Evolutionary conservation across 2,888 invertebrate genomes (phyloP).

Genomic region (Pheosia tremula): DNA sequence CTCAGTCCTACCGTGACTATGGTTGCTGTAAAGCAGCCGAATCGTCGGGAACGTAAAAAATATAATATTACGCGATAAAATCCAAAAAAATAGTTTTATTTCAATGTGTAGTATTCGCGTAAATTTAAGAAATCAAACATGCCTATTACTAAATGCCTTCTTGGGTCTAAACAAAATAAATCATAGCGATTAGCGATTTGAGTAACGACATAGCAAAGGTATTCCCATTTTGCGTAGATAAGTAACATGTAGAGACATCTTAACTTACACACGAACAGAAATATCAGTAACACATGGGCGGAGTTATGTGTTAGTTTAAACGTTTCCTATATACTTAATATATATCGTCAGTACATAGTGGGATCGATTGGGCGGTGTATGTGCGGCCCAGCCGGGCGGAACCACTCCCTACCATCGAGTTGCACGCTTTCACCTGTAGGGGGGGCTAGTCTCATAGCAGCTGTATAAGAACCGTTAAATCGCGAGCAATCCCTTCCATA

Average conservation of each 20-base stretch:
- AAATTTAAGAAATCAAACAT: no score
- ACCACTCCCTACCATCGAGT: slow-evolving; percentile 28
- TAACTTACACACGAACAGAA: not conserved
- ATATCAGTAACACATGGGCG: slow-evolving; percentile 17
- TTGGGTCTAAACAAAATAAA: no score
- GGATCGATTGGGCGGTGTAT: slow-evolving; percentile 31
- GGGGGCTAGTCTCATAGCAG: slow-evolving; percentile 15
- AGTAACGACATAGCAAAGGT: no score
- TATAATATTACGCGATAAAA: no score
- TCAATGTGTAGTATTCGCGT: no score
- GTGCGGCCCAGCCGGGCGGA: slow-evolving; percentile 22
- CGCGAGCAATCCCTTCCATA: not conserved
- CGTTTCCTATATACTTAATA: slow-evolving; percentile 10
- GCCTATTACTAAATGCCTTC: no score
- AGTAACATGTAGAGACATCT: not conserved
- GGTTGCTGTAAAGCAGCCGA: no score
- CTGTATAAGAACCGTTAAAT: not conserved
- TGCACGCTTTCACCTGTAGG: slow-evolving; percentile 22
- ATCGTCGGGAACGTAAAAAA: no score
- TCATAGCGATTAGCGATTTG: no score
- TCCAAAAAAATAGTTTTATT: no score
- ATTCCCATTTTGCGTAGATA: no score
- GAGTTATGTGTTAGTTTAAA: slow-evolving; percentile 28
- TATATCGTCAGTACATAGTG: not conserved
- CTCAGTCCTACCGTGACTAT: no score